These are phyloP conservation scores for Agonum fuliginosum DNA, from an alignment of 2,888 invertebrate genomes.

Conservation along the genomic window DNA sequence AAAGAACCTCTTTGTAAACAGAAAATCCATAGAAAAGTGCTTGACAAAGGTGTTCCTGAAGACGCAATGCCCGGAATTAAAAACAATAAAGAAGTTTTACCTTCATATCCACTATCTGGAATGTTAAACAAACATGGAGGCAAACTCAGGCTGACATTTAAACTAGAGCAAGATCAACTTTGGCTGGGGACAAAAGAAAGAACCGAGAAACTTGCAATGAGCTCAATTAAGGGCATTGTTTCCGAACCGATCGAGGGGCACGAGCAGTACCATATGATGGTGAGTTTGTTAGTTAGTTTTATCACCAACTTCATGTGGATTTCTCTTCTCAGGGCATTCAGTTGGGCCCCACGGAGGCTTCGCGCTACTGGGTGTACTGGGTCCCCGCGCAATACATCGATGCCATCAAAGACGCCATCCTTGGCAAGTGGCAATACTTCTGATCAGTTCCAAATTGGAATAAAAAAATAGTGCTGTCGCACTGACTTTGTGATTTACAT, in stretches of 20 bases:
- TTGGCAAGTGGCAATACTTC: slow-evolving; percentile 90
- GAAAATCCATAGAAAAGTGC: slow-evolving; percentile 88
- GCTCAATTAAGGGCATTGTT: slow-evolving; percentile 87
- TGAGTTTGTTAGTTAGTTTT: slow-evolving; percentile 72
- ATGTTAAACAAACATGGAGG: slow-evolving; percentile 94
- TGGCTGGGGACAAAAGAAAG: slow-evolving; percentile 96
- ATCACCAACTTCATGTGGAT: not conserved
- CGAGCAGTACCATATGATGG: slow-evolving; percentile 94
- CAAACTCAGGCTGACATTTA: slow-evolving; percentile 93
- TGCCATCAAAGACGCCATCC: slow-evolving; percentile 92
- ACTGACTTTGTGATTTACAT: slow-evolving; percentile 51
- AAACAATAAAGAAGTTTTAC: slow-evolving; percentile 86
- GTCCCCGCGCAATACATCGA: slow-evolving; percentile 93
- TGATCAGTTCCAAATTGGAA: slow-evolving; percentile 71
- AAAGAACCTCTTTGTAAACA: slow-evolving; percentile 85
- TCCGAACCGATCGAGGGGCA: slow-evolving; percentile 91
- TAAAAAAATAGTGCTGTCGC: not conserved
- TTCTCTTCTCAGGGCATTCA: slow-evolving; percentile 83
- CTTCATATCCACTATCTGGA: slow-evolving; percentile 87
- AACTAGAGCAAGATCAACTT: slow-evolving; percentile 91
- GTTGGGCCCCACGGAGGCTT: slow-evolving; percentile 93
- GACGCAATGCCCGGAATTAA: slow-evolving; percentile 92
- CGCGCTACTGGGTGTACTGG: slow-evolving; percentile 96
- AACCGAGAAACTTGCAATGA: slow-evolving; percentile 94
- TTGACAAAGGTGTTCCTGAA: slow-evolving; percentile 93